A percentile compares a stretch with the other conserved stretches of the same genome.
Conservation (phyloP, 2,888 invertebrate genomes). For the Platycheirus rosarum region DNA sequence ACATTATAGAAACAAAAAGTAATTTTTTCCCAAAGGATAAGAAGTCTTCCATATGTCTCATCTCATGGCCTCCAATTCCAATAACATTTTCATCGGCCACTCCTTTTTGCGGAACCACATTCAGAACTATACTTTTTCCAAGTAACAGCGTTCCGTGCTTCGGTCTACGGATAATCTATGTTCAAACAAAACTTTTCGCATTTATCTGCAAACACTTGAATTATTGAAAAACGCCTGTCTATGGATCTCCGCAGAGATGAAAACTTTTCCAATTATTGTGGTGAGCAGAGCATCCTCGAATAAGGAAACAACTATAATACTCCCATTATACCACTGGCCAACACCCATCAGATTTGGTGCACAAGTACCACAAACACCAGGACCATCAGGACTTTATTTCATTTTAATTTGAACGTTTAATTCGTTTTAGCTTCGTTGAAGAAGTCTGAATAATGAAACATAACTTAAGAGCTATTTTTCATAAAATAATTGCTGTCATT, state of each 20-base stretch:
- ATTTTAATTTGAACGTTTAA: slow-evolving; percentile 61
- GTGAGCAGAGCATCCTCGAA: slow-evolving; percentile 74
- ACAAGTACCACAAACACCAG: slow-evolving; percentile 15
- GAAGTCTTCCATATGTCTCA: slow-evolving; percentile 14
- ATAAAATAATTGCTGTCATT: no score
- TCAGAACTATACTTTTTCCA: slow-evolving; percentile 3
- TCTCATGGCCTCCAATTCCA: slow-evolving; percentile 26
- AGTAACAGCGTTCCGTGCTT: slow-evolving; percentile 33
- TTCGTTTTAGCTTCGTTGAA: slow-evolving; percentile 41
- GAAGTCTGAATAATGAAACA: background rate
- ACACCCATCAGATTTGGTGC: slow-evolving; percentile 28
- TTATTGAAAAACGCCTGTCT: slow-evolving; percentile 74
- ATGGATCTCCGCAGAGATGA: slow-evolving; percentile 77
- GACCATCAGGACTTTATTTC: slow-evolving; percentile 26
- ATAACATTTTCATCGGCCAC: slow-evolving; percentile 30
- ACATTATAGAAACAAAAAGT: background rate
- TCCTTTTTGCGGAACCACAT: slow-evolving; percentile 3
- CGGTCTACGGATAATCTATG: slow-evolving; percentile 64
- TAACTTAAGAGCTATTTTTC: slow-evolving; percentile 5
- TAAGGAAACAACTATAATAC: slow-evolving; percentile 22
- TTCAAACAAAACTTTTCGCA: slow-evolving; percentile 74
- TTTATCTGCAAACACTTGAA: slow-evolving; percentile 73
- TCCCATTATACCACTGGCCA: slow-evolving; percentile 11
- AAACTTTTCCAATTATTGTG: slow-evolving; percentile 81
- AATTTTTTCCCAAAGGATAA: slow-evolving; percentile 41